Evolutionary conservation across 2,113 vertebrate genomes (phyloP), one percentile per base, ranked within the genome.

Genomic region (Sarotherodon lohbergeri): DNA sequence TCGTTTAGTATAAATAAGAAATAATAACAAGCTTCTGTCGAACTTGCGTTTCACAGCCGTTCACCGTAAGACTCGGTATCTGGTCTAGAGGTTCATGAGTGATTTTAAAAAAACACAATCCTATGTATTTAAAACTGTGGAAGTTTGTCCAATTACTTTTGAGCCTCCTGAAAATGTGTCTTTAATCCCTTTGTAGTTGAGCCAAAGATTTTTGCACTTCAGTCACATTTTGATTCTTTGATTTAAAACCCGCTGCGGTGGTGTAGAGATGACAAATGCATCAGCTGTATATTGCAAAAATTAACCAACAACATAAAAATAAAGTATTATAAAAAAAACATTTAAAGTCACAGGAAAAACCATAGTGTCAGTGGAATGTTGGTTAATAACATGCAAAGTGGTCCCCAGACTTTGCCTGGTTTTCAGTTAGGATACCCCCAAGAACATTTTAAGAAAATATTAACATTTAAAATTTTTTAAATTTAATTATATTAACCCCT

Each of bases 401-500:
- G 63, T n/a, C n/a, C 41, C n/a, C 63, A 43, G 63, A n/a, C 54
- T 24, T 56, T 52, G 50, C 6, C 32, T 36, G 6, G 32, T 66
- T 66, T 66, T 63, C 32, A 66, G 9, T 63, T 36, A n/a, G 59
- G 17, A 63, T 32, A 63, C 17, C 5, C 9, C 32, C 32, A 36
- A 12, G 32, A 36, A 63, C 59, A 36, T 63, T 66, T 36, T 63
- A 63, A n/a, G 32, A 63, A 63, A 63, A 66, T 66, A 0, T 66
- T 36, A 66, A 0, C 32, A 66, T 66, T 66, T 12, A 12, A n/a
- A 66, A 36, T n/a, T 46, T 46, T 46, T 14, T 7, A 8, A 32
- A 32, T 3, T 7, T 0, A 0, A 7, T 66, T 66, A 39, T 39
- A 0, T 66, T n/a, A 39, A 66, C 32, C 10, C 6, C 32, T 66